Conservation (phyloP, 2,113 vertebrate species). For the Ceuthmochares aereus region DNA sequence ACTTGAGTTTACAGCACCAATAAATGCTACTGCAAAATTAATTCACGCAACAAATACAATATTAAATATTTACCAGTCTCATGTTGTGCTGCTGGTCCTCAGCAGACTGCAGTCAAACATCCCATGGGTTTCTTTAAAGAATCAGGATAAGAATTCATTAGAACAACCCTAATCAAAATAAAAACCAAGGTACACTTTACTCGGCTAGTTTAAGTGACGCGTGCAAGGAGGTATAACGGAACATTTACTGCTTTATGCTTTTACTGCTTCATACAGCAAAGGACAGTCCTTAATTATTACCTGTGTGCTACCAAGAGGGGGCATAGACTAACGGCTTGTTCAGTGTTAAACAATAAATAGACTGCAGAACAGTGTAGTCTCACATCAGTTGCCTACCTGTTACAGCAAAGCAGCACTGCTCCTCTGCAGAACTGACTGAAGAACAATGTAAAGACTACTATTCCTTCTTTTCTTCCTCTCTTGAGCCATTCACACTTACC, state of each 20-base stretch:
- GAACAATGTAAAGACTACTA: background rate
- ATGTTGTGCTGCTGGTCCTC: background rate
- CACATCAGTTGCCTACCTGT: background rate
- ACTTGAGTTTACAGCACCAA: background rate
- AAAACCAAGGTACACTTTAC: background rate
- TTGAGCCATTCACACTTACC: constrained; percentile 30
- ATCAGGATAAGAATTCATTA: background rate
- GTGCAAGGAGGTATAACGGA: background rate
- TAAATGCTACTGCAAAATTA: background rate
- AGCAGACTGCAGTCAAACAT: background rate
- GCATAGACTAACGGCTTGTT: background rate
- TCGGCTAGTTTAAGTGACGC: background rate
- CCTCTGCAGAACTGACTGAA: background rate
- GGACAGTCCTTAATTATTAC: background rate
- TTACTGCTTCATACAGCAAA: background rate
- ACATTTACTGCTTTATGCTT: background rate
- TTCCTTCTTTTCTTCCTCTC: background rate
- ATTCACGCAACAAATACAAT: background rate
- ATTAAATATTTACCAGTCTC: constrained; percentile 8
- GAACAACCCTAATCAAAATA: background rate
- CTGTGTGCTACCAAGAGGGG: background rate
- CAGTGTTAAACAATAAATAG: background rate
- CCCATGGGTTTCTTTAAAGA: background rate
- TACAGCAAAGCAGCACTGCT: background rate
- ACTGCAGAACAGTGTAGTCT: background rate